Evolutionary conservation across 2,888 invertebrate species (phyloP), one percentile per base, ranked within the genome.

Genomic region (Macrophya alboannulata): DNA sequence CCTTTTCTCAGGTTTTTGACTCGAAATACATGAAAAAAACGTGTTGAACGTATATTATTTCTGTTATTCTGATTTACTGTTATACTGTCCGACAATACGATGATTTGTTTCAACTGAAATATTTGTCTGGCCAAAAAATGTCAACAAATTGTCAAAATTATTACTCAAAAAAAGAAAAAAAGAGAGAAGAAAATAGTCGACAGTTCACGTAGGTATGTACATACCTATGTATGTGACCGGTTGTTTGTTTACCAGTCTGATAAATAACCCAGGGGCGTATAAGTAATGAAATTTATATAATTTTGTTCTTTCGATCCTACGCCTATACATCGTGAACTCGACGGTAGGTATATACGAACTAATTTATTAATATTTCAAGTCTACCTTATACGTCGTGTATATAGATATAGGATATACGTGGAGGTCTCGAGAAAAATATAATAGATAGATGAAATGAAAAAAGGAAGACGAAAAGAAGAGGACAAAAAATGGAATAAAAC

Each of bases 281-380:
- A 68, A 68, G 68, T 68, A 68, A 68, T 68, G 68, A 31, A 68
- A 68, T 68, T 68, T 68, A 37, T 31, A 17, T 68, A 68, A 10
- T 31, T 31, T 31, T 31, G 3, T 15, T 31, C 12, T 37, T 37
- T 68, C 31, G 37, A 37, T 68, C 12, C 62, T 25, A 25, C 25
- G 68, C 37, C 31, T 37, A 31, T 21, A 12, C 37, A 37, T 68
- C 37, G 37, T 68, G 37, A 68, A 37, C 37, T 68, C 8, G 0
- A 68, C 37, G 17, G 17, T 37, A n/a, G n/a, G n/a, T n/a, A n/a
- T n/a, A 62, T 62, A 68, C 31, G 68, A 68, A 12, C 37, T 37
- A 68, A 68, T 68, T 68, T 37, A 68, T 68, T 25, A 68, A 37
- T 15, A 37, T 68, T 68, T 68, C 37, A 17, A 68, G 37, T 68